Percentiles rank a stretch among this genome's conserved stretches.
phyloP scores from a whole-genome alignment of 2,888 invertebrate genomes.

The Dynastes grantii region DNA sequence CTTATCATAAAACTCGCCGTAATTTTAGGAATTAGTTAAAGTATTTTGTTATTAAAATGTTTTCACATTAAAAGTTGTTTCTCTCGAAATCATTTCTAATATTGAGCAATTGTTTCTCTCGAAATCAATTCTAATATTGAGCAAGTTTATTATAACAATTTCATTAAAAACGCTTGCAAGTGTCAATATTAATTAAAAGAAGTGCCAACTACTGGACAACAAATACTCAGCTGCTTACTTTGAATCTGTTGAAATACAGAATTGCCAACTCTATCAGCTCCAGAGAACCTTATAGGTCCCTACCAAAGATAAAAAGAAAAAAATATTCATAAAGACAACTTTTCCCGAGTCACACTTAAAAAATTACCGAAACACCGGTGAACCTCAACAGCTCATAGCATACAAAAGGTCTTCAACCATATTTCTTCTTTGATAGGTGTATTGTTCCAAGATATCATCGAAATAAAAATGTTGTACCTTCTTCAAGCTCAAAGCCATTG shows the following conservation, averaged over 20 bases:
- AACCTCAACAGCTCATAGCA: constrained; percentile 84
- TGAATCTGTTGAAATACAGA: constrained; percentile 92
- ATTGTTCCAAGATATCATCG: constrained; percentile 68
- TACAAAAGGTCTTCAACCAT: constrained; percentile 82
- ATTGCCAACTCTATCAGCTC: constrained; percentile 90
- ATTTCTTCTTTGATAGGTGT: constrained; percentile 82
- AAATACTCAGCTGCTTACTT: constrained; percentile 72
- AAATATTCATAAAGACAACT: too few relatives aligned
- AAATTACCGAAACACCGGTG: constrained; percentile 88
- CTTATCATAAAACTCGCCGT: too few relatives aligned
- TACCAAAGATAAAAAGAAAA: constrained; percentile 68
- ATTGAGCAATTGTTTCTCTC: too few relatives aligned
- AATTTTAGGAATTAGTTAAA: too few relatives aligned
- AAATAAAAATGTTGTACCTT: constrained; percentile 75
- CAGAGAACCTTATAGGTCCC: constrained; percentile 93
- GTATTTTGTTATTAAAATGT: too few relatives aligned
- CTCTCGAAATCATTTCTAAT: too few relatives aligned
- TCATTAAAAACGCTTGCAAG: too few relatives aligned
- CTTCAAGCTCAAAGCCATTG: constrained; percentile 85
- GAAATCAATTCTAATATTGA: too few relatives aligned
- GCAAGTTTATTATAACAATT: too few relatives aligned
- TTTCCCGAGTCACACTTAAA: not conserved
- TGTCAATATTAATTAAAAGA: too few relatives aligned
- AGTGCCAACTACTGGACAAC: not conserved
- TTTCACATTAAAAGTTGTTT: too few relatives aligned